These are phyloP conservation scores for Andricus quercusramuli DNA, from an alignment of 2,888 invertebrate genomes.

Conservation along the genomic window DNA sequence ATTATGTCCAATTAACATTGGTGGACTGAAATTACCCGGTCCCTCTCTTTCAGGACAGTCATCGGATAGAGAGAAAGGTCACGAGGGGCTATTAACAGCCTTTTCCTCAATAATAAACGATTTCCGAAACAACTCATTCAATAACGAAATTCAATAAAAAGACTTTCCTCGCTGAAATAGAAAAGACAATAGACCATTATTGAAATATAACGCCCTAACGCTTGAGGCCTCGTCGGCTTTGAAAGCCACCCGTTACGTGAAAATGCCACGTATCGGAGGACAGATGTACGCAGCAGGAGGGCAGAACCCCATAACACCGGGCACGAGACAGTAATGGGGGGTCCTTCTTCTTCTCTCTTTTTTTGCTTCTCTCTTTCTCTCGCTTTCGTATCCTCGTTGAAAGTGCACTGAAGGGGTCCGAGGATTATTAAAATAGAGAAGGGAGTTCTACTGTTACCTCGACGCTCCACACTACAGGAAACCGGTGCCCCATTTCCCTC, in stretches of 20 bases:
- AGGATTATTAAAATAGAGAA: constrained; percentile 71
- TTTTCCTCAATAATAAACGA: not conserved
- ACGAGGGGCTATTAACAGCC: too few relatives aligned
- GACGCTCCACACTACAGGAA: constrained; percentile 46
- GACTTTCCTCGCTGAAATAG: not conserved
- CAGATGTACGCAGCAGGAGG: constrained; percentile 68
- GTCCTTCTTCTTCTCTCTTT: constrained; percentile 46
- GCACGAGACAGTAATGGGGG: constrained; percentile 69
- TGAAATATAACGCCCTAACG: constrained; percentile 15
- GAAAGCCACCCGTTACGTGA: constrained; percentile 55
- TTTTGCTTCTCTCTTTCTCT: constrained; percentile 50
- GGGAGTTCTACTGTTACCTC: constrained; percentile 64
- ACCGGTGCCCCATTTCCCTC: constrained; percentile 43
- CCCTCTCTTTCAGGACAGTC: too few relatives aligned
- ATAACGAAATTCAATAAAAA: not conserved
- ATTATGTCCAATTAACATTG: too few relatives aligned
- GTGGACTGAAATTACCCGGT: too few relatives aligned
- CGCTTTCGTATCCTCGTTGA: constrained; percentile 59
- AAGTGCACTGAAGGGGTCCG: constrained; percentile 67
- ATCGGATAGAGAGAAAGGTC: too few relatives aligned
- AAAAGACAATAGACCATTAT: constrained; percentile 18
- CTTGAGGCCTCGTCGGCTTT: constrained; percentile 6
- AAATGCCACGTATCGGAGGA: constrained; percentile 51
- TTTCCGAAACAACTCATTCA: not conserved
- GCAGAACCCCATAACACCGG: constrained; percentile 70